Percentiles rank a stretch among this genome's conserved stretches.
phyloP scores from a whole-genome alignment of 2,797 vertebrate species.

The Acanthornis magna region DNA sequence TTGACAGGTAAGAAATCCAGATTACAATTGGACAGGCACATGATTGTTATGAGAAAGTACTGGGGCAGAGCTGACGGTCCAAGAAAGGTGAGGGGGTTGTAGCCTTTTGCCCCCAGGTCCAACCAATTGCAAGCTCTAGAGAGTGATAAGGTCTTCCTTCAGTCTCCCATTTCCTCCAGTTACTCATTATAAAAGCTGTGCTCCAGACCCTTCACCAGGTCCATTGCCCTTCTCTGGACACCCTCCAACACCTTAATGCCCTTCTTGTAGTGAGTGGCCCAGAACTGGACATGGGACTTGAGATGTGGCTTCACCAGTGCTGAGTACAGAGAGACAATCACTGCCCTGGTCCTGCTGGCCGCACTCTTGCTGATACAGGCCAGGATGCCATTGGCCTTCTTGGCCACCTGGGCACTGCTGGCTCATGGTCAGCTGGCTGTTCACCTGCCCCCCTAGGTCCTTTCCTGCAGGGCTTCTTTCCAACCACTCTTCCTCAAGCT shows the following conservation, averaged over 20 bases:
- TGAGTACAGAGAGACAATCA: fast-evolving
- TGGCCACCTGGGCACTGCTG: neutral
- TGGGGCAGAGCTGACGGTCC: neutral
- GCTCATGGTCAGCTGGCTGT: neutral
- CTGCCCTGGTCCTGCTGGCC: neutral
- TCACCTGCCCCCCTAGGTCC: too few relatives aligned
- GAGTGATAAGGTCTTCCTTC: neutral
- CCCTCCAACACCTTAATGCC: too few relatives aligned
- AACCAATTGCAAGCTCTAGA: neutral
- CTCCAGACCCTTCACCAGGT: neutral
- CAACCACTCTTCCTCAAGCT: neutral
- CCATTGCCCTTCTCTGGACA: neutral
- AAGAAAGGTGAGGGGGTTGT: neutral
- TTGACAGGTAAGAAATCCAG: neutral
- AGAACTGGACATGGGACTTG: neutral
- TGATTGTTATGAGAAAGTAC: neutral
- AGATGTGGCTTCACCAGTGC: neutral
- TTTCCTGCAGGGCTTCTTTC: neutral
- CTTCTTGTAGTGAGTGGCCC: neutral
- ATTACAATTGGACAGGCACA: neutral
- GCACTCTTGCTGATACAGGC: neutral
- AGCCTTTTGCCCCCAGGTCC: neutral
- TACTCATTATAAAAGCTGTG: neutral
- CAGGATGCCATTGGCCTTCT: neutral
- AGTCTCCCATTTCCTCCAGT: neutral